Conservation (phyloP, 2,113 vertebrate genomes). For the Pelecanoides urinatrix region DNA sequence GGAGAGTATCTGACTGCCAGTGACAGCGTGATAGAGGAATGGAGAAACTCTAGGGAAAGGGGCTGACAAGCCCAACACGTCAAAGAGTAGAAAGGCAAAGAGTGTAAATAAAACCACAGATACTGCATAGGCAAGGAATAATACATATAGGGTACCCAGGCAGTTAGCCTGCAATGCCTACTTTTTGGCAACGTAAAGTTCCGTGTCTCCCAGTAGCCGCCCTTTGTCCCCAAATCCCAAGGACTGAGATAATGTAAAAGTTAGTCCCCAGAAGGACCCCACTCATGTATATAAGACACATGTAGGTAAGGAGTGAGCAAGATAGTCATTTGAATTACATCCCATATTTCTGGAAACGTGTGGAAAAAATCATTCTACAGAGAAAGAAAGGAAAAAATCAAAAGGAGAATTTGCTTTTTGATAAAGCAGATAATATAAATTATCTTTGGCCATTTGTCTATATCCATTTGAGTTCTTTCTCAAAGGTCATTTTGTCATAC, state of each 20-base stretch:
- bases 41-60: not conserved
- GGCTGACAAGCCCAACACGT: not conserved
- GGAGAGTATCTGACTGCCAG: not conserved
- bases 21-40: not conserved
- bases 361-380: not conserved
- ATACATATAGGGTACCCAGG: not conserved
- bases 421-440: not conserved
- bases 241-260: not conserved
- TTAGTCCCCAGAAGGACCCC: not conserved
- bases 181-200: not conserved
- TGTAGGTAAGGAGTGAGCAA: not conserved
- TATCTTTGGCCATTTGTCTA: not conserved
- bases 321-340: not conserved
- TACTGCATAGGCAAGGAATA: not conserved
- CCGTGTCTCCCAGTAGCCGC: fast-evolving
- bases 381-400: not conserved
- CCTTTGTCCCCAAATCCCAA: not conserved
- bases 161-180: not conserved
- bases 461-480: not conserved
- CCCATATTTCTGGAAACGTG: not conserved
- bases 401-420: not conserved
- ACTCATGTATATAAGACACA: not conserved
- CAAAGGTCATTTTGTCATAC: not conserved
- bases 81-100: not conserved
- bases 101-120: not conserved